Conservation (phyloP, 2,888 invertebrate genomes). For the Rapana venosa region DNA sequence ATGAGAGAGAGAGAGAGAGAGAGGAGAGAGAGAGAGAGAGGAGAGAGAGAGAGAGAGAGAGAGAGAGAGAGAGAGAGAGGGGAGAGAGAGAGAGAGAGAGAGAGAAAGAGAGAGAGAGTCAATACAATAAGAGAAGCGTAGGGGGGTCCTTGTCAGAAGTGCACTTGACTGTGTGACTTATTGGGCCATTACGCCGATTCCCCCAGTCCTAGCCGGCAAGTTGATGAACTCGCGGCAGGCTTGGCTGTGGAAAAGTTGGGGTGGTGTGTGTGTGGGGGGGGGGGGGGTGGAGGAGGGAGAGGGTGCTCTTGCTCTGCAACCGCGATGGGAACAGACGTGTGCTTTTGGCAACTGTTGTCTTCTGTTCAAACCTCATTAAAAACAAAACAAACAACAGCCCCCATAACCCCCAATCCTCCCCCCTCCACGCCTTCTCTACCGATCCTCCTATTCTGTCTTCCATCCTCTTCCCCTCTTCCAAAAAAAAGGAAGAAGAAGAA, state of each 20-base stretch:
- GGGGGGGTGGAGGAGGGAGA: not conserved
- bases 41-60: not conserved
- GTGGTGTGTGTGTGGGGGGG: not conserved
- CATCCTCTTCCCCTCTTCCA: not conserved
- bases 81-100: not conserved
- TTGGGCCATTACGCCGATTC: constrained; percentile 12
- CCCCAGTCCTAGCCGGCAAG: not conserved
- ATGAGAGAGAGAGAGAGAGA: not conserved
- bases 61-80: not conserved
- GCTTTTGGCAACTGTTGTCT: constrained; percentile 13
- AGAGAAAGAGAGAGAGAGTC: too few relatives aligned
- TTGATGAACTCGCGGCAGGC: not conserved
- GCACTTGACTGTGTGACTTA: constrained; percentile 35
- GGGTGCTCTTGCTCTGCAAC: not conserved
- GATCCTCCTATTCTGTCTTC: not conserved
- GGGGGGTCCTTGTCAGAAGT: constrained; percentile 21
- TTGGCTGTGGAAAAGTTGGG: not conserved
- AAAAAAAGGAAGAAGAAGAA: too few relatives aligned
- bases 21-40: not conserved
- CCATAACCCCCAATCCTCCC: not conserved
- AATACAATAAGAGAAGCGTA: too few relatives aligned
- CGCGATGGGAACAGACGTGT: not conserved
- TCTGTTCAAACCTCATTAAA: not conserved
- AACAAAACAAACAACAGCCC: not conserved
- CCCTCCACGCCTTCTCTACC: not conserved